Conservation (phyloP, 2,888 invertebrate species). For the Drosophila meridiana region DNA sequence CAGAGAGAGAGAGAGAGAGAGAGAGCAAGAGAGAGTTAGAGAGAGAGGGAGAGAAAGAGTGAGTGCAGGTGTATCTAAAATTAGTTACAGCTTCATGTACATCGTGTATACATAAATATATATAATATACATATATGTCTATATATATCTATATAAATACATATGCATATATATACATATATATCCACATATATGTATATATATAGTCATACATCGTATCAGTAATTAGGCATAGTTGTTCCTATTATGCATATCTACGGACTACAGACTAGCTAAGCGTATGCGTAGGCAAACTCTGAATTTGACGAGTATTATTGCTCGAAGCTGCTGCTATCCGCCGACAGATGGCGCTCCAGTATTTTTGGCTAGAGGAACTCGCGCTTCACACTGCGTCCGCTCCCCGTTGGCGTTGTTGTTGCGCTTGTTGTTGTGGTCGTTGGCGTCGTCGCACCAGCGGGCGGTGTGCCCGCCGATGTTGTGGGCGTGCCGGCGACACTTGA, state of each 20-base stretch:
- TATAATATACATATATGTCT: slow-evolving; percentile 1
- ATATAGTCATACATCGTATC: slow-evolving; percentile 16
- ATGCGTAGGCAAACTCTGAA: slow-evolving; percentile 57
- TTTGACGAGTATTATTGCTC: slow-evolving; percentile 42
- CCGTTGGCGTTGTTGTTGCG: slow-evolving; percentile 63
- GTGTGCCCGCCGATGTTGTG: slow-evolving; percentile 39
- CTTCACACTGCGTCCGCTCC: slow-evolving; percentile 80
- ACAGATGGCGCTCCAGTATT: slow-evolving; percentile 85
- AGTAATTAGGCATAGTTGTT: slow-evolving; percentile 6
- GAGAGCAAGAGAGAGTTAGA: background rate
- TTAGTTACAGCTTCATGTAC: slow-evolving; percentile 44
- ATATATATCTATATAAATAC: slow-evolving; percentile 11
- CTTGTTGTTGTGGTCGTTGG: slow-evolving; percentile 39
- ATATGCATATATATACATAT: slow-evolving; percentile 9
- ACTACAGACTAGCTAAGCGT: slow-evolving; percentile 67
- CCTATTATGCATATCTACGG: slow-evolving; percentile 24
- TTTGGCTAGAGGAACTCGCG: slow-evolving; percentile 85
- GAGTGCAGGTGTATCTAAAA: slow-evolving; percentile 43
- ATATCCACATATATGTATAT: slow-evolving; percentile 8
- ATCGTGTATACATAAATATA: slow-evolving; percentile 17
- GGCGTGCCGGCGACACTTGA: slow-evolving; percentile 35
- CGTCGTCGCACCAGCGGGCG: slow-evolving; percentile 15
- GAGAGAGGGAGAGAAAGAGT: background rate
- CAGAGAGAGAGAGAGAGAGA: background rate
- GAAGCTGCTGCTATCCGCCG: slow-evolving; percentile 82